Base-by-base conservation (phyloP, 2,888 invertebrate species). In the Hybos culiciformis region DNA sequence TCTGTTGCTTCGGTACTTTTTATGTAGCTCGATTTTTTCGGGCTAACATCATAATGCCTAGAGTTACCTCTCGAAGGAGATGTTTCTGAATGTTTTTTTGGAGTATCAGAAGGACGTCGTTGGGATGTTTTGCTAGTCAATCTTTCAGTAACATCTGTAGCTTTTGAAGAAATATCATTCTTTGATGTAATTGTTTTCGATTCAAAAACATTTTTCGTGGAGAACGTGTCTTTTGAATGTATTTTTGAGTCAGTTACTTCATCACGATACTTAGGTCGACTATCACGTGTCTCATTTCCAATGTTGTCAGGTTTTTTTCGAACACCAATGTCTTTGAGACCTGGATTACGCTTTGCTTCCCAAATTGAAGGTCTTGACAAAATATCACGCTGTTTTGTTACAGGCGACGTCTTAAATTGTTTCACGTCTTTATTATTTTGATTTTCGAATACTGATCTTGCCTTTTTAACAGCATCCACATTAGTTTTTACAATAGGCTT, bases 381-480 rank as follows among this genome's bases (percentile, higher is more conserved):
- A 39, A 73, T 71, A 52, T 74, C 72, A 41, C 63, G 60, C 41
- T 67, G 68, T 43, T 64, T 58, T 8, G 54, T 45, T 49, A 48
- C 58, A 53, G 53, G 56, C 12, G 37, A 31, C 3, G 18, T 24
- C 8, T 69, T 66, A 23, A 48, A 58, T 2, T 14, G 12, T 3
- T 36, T 36, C 6, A 36, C n/a, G 14, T 36, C 20, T 20, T 36
- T 36, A 3, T 20, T 3, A 12, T 36, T 14, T 48, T 77, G 75
- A 48, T 73, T 79, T 65, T 82, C 81, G 61, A 81, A 81, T 29
- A 81, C 58, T 32, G 75, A 77, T 60, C 80, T 81, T 1, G 82
- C 81, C 61, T 77, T 76, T 39, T 75, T 73, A 1, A 81, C 77
- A n/a, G 75, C 75, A 51, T 78, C 78, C 37, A 73, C 75, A 51